A percentile compares a stretch with the other conserved stretches of the same genome.
Conservation (phyloP, 2,888 invertebrate genomes). For the Panzeria rudis region DNA sequence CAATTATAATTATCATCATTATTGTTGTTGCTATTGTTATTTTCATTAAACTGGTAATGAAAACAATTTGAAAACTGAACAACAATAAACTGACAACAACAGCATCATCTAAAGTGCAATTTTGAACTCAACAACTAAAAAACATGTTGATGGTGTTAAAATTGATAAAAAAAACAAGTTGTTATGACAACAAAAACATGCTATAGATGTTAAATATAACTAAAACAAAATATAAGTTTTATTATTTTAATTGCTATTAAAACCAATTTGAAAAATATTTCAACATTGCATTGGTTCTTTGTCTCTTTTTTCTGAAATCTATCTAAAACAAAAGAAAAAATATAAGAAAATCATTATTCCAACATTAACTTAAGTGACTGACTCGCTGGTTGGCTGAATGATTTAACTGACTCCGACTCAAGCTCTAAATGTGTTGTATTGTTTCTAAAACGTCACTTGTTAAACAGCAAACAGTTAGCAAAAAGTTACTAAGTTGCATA, state of each 20-base stretch:
- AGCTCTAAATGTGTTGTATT: constrained; percentile 34
- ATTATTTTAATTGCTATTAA: constrained; percentile 32
- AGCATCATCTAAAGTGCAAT: constrained; percentile 45
- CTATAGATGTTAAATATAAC: constrained; percentile 37
- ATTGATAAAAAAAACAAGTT: constrained; percentile 52
- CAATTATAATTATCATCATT: constrained; percentile 76
- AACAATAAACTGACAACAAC: constrained; percentile 42
- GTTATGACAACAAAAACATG: constrained; percentile 50
- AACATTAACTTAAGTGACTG: constrained; percentile 50
- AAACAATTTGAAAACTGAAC: constrained; percentile 55
- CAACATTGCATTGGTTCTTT: constrained; percentile 21
- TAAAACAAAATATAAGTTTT: constrained; percentile 9
- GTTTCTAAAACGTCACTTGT: constrained; percentile 57
- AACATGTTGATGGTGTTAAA: constrained; percentile 66
- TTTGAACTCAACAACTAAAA: constrained; percentile 48
- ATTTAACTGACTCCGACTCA: constrained; percentile 44
- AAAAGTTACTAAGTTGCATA: constrained; percentile 63
- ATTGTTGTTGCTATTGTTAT: constrained; percentile 40
- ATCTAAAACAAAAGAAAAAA: background rate
- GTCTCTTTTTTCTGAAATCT: constrained; percentile 1
- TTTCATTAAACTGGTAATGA: constrained; percentile 43
- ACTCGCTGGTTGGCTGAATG: constrained; percentile 39
- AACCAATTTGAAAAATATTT: constrained; percentile 32
- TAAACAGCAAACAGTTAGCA: constrained; percentile 58
- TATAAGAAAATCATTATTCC: constrained; percentile 23